These are phyloP conservation scores for Saxidomus purpurata DNA, from an alignment of 1,140 invertebrate genomes.

Conservation along the genomic window DNA sequence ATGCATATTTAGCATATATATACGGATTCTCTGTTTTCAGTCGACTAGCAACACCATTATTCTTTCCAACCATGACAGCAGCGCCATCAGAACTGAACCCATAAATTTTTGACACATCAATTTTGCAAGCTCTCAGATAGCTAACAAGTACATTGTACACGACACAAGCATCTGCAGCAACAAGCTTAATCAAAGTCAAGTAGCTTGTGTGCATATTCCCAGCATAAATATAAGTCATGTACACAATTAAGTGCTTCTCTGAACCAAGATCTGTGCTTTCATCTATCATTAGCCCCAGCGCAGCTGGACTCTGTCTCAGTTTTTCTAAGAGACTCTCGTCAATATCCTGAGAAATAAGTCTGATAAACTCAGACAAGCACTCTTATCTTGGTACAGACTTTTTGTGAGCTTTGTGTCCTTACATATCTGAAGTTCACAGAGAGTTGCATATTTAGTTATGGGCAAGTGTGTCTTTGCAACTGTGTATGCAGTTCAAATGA, in stretches of 20 bases:
- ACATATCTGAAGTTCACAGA: background rate
- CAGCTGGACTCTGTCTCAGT: too few relatives aligned
- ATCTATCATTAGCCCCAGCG: too few relatives aligned
- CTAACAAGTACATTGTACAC: too few relatives aligned
- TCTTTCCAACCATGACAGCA: slow-evolving; percentile 1
- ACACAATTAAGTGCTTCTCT: slow-evolving; percentile 32
- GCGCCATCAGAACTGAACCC: background rate
- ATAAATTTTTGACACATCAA: background rate
- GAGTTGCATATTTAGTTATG: background rate
- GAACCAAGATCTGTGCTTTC: slow-evolving; percentile 19
- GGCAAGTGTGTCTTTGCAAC: background rate
- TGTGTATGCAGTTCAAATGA: background rate
- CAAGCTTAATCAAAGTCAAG: too few relatives aligned
- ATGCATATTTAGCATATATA: background rate
- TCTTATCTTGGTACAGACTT: too few relatives aligned
- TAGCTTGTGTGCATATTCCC: too few relatives aligned
- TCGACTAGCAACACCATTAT: background rate
- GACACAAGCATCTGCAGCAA: too few relatives aligned
- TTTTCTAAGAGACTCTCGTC: too few relatives aligned
- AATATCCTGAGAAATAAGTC: too few relatives aligned
- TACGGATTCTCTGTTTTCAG: background rate
- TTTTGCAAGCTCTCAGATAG: too few relatives aligned
- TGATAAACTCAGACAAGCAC: background rate
- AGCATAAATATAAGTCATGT: too few relatives aligned
- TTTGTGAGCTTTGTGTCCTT: background rate